A percentile compares a stretch with the other conserved stretches of the same genome.
These are phyloP conservation scores for Bos javanicus DNA, from an alignment of 2,113 vertebrate species.

Conservation along the genomic window DNA sequence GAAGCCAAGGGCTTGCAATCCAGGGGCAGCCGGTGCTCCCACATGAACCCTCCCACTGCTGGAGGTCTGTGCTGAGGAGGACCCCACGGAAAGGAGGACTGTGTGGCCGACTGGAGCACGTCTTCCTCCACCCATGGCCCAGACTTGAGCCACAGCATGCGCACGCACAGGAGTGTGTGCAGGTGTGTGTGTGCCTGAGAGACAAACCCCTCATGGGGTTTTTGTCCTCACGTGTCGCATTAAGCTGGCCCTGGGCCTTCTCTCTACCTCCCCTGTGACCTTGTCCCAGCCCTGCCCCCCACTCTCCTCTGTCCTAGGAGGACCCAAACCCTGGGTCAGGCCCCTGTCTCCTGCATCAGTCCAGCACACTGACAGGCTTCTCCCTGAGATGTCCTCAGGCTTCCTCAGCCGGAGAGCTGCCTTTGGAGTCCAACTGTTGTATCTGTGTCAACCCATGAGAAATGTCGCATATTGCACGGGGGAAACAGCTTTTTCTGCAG, in stretches of 20 bases:
- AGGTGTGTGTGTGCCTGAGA: background rate
- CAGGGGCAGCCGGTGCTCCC: background rate
- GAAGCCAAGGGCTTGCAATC: constrained; percentile 13
- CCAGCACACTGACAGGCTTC: constrained; percentile 8
- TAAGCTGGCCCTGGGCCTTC: constrained; percentile 50
- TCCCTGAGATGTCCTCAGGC: background rate
- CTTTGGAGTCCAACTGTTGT: constrained; percentile 2
- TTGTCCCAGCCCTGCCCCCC: background rate
- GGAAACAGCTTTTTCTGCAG: background rate
- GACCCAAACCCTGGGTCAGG: background rate
- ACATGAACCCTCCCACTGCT: background rate
- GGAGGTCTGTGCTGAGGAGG: background rate
- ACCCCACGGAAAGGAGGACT: background rate
- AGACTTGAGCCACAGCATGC: constrained; percentile 26
- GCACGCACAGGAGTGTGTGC: no score
- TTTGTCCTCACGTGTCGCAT: background rate
- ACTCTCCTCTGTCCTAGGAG: background rate
- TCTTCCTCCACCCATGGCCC: constrained; percentile 65
- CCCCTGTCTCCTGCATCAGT: background rate
- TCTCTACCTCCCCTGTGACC: constrained; percentile 64
- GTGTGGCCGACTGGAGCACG: background rate
- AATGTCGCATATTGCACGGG: fast-evolving
- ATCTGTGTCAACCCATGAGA: background rate
- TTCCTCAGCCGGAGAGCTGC: constrained; percentile 47
- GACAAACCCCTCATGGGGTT: background rate